Evolutionary conservation across 1,140 invertebrate genomes (phyloP), one percentile per base, ranked within the genome.

Genomic region (Bathynomus jamesi): DNA sequence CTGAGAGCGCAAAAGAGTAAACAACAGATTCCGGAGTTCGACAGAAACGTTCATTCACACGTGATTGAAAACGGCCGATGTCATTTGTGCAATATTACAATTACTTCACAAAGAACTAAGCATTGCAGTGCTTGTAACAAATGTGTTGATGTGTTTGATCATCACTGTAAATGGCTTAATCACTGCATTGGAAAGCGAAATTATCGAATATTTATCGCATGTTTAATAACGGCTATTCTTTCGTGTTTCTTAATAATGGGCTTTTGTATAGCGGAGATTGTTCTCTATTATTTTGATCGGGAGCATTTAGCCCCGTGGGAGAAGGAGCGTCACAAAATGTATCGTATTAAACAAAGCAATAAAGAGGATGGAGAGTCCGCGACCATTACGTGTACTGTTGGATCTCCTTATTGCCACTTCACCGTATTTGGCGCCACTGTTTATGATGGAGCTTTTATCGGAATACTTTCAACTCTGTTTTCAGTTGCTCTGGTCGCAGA

Each of bases 71-170:
- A 95, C 83, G 93, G 94, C 46, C 86, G 92, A 53, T 99, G 96
- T 81, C 92, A 98, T 79, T 83, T 98, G 72, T 99, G 96, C 83
- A 92, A 95, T 81, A 90, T 95, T 75, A 86, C 88, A 67, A 90
- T 89, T 2, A 87, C 85, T 11, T 85, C 86, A 24, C 84, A 84
- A 40, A 80, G 86, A 53, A 94, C 95, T 2, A 99, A 99, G 82
- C 96, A 98, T 82, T 98, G 96, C 80, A 91, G 91, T 76, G 87
- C 92, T 62, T 99, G 96, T 83, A 98, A 99, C 84, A 98, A 98
- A 85, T 99, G 96, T 83, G 89, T 98, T 1, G 87, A 88, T 4
- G 86, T 88, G 32, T 98, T 98, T 83, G 96, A 98, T 78, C 87
- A 88, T 78, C 95, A 98, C 81, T 98, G 95, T 84, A 95, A 96